phyloP scores from a whole-genome alignment of 2,113 vertebrate species.

The Gasterosteus nipponicus region DNA sequence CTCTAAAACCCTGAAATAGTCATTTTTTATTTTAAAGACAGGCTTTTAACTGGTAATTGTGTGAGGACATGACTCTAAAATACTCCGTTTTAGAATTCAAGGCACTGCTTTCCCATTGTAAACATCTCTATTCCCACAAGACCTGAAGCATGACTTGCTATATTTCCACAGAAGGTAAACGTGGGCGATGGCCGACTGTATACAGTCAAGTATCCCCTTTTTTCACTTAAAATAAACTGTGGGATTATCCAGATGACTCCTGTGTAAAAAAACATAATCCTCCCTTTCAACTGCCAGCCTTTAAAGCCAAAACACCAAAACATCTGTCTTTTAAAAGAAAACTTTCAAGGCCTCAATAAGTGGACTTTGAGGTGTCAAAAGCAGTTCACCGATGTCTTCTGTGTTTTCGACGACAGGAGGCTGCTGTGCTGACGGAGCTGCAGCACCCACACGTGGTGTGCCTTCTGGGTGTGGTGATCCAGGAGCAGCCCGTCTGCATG shows the following conservation, averaged over 20 bases:
- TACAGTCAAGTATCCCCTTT: slow-evolving; percentile 9
- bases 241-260: slow-evolving; percentile 28
- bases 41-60: slow-evolving; percentile 11
- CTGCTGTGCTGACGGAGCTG: slow-evolving; percentile 89
- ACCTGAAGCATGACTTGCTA: slow-evolving; percentile 32
- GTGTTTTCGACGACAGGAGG: slow-evolving; percentile 76
- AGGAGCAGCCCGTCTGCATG: slow-evolving; percentile 96
- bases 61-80: slow-evolving; percentile 12
- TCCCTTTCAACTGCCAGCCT: slow-evolving; percentile 17
- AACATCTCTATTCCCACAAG: slow-evolving; percentile 26
- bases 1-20: not conserved
- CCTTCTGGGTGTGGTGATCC: slow-evolving; percentile 93
- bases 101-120: slow-evolving; percentile 19
- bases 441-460: slow-evolving; percentile 96
- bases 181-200: slow-evolving; percentile 10
- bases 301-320: slow-evolving; percentile 7
- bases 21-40: not conserved
- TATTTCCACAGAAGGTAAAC: slow-evolving; percentile 48
- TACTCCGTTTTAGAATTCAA: slow-evolving; percentile 13
- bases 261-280: slow-evolving; percentile 12
- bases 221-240: slow-evolving; percentile 50
- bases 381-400: not conserved
- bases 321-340: not conserved
- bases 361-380: not conserved
- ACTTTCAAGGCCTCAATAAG: not conserved